Evolutionary conservation across 2,113 vertebrate species (phyloP), one percentile per base, ranked within the genome.

Genomic region (Chitala chitala): DNA sequence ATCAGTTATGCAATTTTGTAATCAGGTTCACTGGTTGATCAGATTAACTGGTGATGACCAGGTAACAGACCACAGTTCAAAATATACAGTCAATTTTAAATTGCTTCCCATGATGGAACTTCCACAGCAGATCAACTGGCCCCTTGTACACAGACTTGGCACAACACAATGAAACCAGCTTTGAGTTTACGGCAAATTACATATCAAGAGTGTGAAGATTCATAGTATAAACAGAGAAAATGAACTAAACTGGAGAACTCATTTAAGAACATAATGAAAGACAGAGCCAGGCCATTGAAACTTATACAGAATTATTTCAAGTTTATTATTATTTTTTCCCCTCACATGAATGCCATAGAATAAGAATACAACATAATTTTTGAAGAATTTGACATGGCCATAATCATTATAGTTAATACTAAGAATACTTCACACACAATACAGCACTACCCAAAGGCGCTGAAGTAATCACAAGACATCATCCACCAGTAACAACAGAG

Each of bases 381-480:
- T 82, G 84, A 81, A 85, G 82, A 83, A 78, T 82, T 78, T 87
- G 78, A 80, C 84, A 78, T 87, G 85, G 78, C 85, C 61, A 59
- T 71, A 65, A 59, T 71, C 77, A 81, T 86, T 79, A 88, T 89
- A 82, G 84, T 88, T 86, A 87, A 90, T 87, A 86, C 87, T 88
- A 89, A 85, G 82, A 84, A 87, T 90, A 90, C 88, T 82, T 87
- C 82, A 85, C 87, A 87, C 83, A 90, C 89, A 89, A 88, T 87
- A 90, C 89, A 87, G 83, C 89, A 89, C 88, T 89, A 89, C 86
- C 84, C 83, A 85, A 88, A 87, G 85, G 84, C 79, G 78, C 86
- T 86, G 83, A 85, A 84, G 87, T 81, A 84, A 88, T 82, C 85
- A 90, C 89, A 89, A 90, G 86, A 90, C 87, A 85, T 86, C 86